Base-by-base conservation (phyloP, 1,140 invertebrate genomes). In the Papilio machaon region DNA sequence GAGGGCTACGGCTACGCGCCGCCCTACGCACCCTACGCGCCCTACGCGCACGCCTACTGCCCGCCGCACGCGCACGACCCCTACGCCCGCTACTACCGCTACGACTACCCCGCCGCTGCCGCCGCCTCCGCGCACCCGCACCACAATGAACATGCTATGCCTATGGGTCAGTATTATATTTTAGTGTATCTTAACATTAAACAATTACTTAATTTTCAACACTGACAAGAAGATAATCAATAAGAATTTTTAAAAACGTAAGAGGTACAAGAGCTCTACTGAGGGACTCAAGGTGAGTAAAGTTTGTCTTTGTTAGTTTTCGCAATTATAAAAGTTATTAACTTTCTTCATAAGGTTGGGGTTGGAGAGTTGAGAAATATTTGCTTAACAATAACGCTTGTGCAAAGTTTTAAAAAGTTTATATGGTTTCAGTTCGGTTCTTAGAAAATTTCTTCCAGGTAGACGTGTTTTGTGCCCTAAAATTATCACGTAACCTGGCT, bases 41-140 rank as follows among this genome's bases (percentile, higher is more conserved):
- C 90, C 78, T 94, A 92, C 85, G 88, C 91, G 84, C 89, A 89
- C 81, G 83, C 82, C 82, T 91, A 90, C 87, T 91, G 91, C 85
- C 85, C 88, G 86, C 87, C 90, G 85, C 91, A 87, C 86, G 89
- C 91, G 88, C 90, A 92, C 85, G 91, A 93, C 78, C 90, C 91
- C 79, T 93, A 93, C 87, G 89, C 89, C 81, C 91, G 91, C 83
- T 92, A 93, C 88, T 92, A 92, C 84, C 91, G 92, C 88, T 93
- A 91, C 88, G 90, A 93, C 82, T 94, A 94, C 82, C 91, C 89
- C 74, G 81, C 85, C 81, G 91, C 23, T 30, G 23, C 91, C 82
- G 92, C 92, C 82, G 91, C 89, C 78, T 80, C 85, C 82, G 91
- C 91, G 83, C 90, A 91, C 79, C 78, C 88, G 85, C 91, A 91